Conservation (phyloP, 1,140 invertebrate species). For the Trinorchestia longiramus region DNA sequence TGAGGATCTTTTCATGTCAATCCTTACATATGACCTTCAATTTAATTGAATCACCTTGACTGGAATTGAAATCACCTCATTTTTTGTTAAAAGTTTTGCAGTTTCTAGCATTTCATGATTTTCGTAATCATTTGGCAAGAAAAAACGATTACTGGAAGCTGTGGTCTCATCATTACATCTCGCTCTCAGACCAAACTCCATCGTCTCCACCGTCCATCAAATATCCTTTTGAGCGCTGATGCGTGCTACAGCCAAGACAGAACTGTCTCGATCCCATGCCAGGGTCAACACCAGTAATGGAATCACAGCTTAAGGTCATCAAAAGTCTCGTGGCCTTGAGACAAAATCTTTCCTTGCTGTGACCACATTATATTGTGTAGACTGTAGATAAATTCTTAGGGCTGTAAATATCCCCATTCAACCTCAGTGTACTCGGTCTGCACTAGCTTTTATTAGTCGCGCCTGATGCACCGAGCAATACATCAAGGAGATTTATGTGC, state of each 20-base stretch:
- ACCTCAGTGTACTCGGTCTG: neutral
- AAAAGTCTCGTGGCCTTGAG: neutral
- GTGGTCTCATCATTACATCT: neutral
- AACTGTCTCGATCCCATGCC: neutral
- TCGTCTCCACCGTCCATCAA: conserved; percentile 20
- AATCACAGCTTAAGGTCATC: conserved; percentile 25
- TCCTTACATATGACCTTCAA: neutral
- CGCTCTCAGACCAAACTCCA: neutral
- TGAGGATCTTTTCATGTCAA: neutral
- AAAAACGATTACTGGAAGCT: neutral
- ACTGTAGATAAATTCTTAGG: neutral
- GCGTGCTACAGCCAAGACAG: neutral
- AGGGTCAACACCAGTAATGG: conserved; percentile 13
- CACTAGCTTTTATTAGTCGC: neutral
- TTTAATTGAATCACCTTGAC: neutral
- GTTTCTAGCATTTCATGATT: neutral
- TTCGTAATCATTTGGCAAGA: neutral
- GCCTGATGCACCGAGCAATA: neutral
- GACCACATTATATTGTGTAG: neutral
- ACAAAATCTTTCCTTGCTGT: neutral
- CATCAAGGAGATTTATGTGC: neutral
- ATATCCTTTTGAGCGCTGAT: neutral
- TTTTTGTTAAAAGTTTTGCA: neutral
- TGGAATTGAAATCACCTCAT: neutral
- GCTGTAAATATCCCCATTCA: conserved; percentile 38